Evolutionary conservation across 2,888 invertebrate species (phyloP).

Genomic region (Ophioninae sp.): DNA sequence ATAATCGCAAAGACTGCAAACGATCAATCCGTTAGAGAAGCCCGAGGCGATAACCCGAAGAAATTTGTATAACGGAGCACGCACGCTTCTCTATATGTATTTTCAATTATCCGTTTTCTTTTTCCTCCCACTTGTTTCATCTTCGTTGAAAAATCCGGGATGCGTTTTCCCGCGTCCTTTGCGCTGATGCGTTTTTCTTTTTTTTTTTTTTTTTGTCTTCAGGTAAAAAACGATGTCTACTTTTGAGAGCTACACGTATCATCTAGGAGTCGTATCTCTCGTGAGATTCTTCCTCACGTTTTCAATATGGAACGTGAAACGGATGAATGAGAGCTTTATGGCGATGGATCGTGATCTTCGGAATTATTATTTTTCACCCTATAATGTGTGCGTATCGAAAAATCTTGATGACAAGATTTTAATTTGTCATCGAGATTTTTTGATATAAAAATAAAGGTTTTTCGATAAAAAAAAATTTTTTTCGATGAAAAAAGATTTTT

Average conservation of each 20-base stretch:
- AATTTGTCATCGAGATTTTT: no score
- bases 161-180: slow-evolving; percentile 14
- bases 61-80: slow-evolving; percentile 28
- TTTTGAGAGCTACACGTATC: slow-evolving; percentile 34
- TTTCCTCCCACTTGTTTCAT: slow-evolving; percentile 17
- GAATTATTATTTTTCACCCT: slow-evolving; percentile 15
- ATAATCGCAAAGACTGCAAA: slow-evolving; percentile 25
- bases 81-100: slow-evolving; percentile 32
- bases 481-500: no score
- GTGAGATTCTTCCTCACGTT: slow-evolving; percentile 37
- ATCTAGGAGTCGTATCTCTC: slow-evolving; percentile 29
- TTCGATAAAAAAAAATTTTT: slow-evolving; percentile 1
- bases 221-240: slow-evolving; percentile 50
- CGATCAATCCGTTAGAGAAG: slow-evolving; percentile 31
- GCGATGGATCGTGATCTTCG: slow-evolving; percentile 27
- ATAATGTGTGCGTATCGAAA: slow-evolving; percentile 2
- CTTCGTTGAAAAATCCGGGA: slow-evolving; percentile 35
- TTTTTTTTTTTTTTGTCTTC: slow-evolving; percentile 43
- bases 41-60: slow-evolving; percentile 28
- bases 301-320: slow-evolving; percentile 37
- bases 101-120: slow-evolving; percentile 15
- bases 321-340: slow-evolving; percentile 32
- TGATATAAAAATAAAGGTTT: no score
- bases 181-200: slow-evolving; percentile 14
- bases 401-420: slow-evolving; percentile 15